Conservation (phyloP, 2,888 invertebrate species). For the Alcis repandata region DNA sequence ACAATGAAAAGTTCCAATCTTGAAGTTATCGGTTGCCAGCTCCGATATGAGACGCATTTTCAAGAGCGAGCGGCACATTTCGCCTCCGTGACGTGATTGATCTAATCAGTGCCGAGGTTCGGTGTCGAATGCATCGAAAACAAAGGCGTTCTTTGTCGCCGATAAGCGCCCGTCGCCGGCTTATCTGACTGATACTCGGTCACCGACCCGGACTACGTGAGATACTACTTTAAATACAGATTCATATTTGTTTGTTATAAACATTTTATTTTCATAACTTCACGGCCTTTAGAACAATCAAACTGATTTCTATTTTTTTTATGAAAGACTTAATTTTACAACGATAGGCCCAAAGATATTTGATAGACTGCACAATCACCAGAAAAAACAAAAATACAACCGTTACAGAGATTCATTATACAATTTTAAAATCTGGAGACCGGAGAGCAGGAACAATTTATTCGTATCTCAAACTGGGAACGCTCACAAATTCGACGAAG, state of each 20-base stretch:
- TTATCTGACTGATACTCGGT: slow-evolving; percentile 82
- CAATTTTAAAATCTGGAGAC: no score
- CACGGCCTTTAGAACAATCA: not conserved
- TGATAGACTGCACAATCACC: not conserved
- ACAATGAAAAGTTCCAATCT: slow-evolving; percentile 18
- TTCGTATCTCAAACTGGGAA: slow-evolving; percentile 27
- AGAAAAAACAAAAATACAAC: not conserved
- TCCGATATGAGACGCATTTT: slow-evolving; percentile 10
- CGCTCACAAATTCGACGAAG: slow-evolving; percentile 23
- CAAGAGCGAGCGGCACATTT: slow-evolving; percentile 14
- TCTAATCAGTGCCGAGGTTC: slow-evolving; percentile 70
- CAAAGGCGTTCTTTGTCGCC: slow-evolving; percentile 79
- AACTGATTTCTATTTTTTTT: not conserved
- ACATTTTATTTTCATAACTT: slow-evolving; percentile 21
- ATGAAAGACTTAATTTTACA: no score
- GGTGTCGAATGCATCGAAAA: slow-evolving; percentile 76
- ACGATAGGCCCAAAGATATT: no score
- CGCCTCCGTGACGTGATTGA: slow-evolving; percentile 54
- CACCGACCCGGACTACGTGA: slow-evolving; percentile 66
- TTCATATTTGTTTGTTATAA: slow-evolving; percentile 31
- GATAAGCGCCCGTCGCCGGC: slow-evolving; percentile 77
- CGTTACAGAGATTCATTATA: no score
- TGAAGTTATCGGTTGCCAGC: slow-evolving; percentile 22
- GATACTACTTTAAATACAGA: slow-evolving; percentile 45
- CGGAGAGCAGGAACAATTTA: slow-evolving; percentile 11